phyloP scores from a whole-genome alignment of 2,113 vertebrate species.

The Pampusana beccarii region DNA sequence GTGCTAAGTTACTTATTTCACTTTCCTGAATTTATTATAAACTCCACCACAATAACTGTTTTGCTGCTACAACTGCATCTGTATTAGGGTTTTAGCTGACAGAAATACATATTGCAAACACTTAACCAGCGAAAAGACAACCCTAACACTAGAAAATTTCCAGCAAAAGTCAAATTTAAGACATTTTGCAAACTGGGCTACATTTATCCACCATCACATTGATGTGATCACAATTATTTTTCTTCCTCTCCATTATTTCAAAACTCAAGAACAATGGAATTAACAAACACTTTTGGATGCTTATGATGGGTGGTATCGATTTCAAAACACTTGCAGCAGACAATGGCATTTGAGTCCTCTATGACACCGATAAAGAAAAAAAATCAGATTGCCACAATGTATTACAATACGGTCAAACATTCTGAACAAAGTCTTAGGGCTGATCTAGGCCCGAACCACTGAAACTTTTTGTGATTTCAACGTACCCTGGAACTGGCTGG shows the following conservation, averaged over 20 bases:
- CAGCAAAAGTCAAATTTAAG: not conserved
- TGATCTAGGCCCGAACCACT: not conserved
- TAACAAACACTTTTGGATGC: not conserved
- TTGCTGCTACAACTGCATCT: not conserved
- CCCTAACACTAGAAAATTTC: not conserved
- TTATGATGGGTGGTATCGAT: not conserved
- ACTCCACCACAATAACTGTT: not conserved
- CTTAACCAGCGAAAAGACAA: not conserved
- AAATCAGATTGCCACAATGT: not conserved
- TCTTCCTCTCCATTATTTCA: not conserved
- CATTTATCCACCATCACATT: not conserved
- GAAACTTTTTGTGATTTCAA: not conserved
- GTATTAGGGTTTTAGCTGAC: not conserved
- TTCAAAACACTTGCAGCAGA: not conserved
- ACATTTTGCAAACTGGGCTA: not conserved
- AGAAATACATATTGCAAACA: not conserved
- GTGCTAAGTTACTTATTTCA: not conserved
- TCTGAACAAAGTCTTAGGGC: not conserved
- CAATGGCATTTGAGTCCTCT: not conserved
- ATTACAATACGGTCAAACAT: not conserved
- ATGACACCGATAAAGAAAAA: not conserved
- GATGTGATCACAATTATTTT: not conserved
- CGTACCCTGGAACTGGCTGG: not conserved
- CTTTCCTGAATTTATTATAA: not conserved
- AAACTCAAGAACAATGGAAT: not conserved